Evolutionary conservation across 2,113 vertebrate species (phyloP).

Genomic region (Pipra filicauda): DNA sequence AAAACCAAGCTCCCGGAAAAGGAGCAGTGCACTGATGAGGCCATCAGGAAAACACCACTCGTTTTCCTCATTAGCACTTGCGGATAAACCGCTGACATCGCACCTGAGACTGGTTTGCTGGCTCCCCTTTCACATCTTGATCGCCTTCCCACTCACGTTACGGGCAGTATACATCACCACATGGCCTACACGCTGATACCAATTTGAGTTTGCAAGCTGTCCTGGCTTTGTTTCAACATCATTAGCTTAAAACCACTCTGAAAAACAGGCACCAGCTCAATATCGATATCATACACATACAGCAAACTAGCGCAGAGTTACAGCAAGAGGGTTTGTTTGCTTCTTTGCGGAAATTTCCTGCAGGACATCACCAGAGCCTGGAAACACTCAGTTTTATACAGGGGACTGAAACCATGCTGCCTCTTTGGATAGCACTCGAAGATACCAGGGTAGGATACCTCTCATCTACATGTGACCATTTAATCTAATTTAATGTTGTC

Average conservation of each 20-base stretch:
- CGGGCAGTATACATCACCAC: background rate
- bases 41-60: background rate
- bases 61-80: background rate
- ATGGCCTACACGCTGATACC: background rate
- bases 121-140: background rate
- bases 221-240: background rate
- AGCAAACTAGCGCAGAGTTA: background rate
- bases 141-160: background rate
- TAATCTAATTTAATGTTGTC: background rate
- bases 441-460: background rate
- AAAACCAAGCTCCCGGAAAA: background rate
- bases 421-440: background rate
- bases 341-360: background rate
- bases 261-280: background rate
- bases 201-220: background rate
- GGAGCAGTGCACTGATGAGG: background rate
- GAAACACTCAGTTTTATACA: background rate
- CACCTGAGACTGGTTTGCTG: conserved; percentile 5
- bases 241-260: conserved; percentile 28
- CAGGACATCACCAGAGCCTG: background rate
- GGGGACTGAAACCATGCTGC: fast-evolving
- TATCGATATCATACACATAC: background rate
- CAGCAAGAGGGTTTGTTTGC: background rate
- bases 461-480: background rate
- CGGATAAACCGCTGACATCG: background rate